Base-by-base conservation (phyloP, 2,797 vertebrate genomes). In the Graptemys geographica region DNA sequence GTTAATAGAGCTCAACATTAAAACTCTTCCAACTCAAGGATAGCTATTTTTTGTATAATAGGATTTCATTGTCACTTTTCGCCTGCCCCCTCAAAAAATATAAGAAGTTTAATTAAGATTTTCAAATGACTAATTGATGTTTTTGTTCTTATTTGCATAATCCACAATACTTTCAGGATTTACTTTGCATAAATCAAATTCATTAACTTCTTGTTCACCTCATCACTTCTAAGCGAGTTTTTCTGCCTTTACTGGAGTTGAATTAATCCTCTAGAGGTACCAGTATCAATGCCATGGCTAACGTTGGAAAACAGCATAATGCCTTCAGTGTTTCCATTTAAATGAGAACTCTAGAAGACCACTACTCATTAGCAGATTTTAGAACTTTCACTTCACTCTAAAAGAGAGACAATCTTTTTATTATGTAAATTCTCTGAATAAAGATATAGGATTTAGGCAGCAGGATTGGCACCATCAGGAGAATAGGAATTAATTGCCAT, bases 131-230 rank as follows among this genome's bases (percentile, higher is more conserved):
- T 95, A 81, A 88, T 25, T 90, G 44, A 81, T 95, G 86, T 76
- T 59, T 59, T 90, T 3, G 15, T n/a, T 90, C 94, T 97, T 62
- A 90, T 98, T 97, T 98, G 95, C 97, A 97, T 96, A 98, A 97
- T 94, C 94, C 91, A 92, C 97, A 96, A 89, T 89, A 87, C 19
- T 97, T 97, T 96, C 92, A 97, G 90, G 97, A 94, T 85, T 97
- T 94, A 86, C 79, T 97, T 97, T 98, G 96, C 97, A 98, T 98
- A 98, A 98, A 97, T 98, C 97, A 97, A 96, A 97, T 97, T 97
- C 28, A 15, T 91, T 98, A 97, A 95, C 93, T 96, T 97, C 95
- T 94, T 97, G 94, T 96, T 98, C 96, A 95, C 96, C 94, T 96
- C 96, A 92, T 95, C 92, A 88, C 90, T 97, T 98, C 92, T 95